phyloP scores from a whole-genome alignment of 2,113 vertebrate species.

The Sphyrna mokarran region DNA sequence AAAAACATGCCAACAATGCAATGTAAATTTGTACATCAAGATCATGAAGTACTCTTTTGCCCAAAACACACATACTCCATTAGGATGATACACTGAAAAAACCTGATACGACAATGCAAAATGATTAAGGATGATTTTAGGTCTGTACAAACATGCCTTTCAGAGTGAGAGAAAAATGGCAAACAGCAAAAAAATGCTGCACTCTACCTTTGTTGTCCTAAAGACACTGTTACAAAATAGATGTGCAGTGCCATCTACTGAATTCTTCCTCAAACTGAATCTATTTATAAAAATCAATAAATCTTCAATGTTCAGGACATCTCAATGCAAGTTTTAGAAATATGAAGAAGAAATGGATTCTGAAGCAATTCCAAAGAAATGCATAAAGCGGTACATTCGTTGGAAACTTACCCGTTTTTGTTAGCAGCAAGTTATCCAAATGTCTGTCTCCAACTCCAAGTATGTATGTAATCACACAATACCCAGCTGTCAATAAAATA shows the following conservation, averaged over 20 bases:
- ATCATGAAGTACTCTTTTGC: not conserved
- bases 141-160: not conserved
- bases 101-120: not conserved
- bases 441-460: conserved; percentile 95
- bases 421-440: conserved; percentile 91
- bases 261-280: conserved; percentile 12
- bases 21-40: not conserved
- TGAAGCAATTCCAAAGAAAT: not conserved
- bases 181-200: not conserved
- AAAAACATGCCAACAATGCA: not conserved
- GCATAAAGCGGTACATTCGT: not conserved
- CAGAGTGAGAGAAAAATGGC: not conserved
- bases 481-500: conserved; percentile 70
- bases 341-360: not conserved
- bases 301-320: not conserved
- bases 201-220: not conserved
- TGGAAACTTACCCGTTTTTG: conserved; percentile 72
- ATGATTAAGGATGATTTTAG: not conserved
- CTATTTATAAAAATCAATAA: not conserved
- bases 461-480: conserved; percentile 96
- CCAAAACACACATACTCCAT: not conserved
- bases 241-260: conserved; percentile 24
- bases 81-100: not conserved
- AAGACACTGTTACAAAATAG: not conserved
- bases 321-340: not conserved